Conservation (phyloP, 2,113 vertebrate species). For the Numida meleagris region DNA sequence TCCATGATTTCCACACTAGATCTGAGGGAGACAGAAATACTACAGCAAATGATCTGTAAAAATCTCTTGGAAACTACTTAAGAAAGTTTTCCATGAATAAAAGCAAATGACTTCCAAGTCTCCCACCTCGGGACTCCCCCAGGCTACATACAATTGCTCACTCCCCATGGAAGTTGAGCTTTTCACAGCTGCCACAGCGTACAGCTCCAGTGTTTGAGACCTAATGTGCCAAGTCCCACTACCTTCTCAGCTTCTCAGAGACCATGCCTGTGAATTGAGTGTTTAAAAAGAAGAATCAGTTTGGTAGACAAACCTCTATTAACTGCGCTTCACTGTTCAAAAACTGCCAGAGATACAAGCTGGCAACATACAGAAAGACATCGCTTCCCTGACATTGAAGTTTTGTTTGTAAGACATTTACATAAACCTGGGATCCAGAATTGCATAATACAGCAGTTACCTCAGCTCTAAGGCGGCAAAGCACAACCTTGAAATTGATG, state of each 20-base stretch:
- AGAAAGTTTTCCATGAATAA: background rate
- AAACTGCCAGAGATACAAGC: background rate
- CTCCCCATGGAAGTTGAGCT: background rate
- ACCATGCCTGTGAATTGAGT: background rate
- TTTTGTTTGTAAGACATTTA: background rate
- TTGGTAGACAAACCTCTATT: background rate
- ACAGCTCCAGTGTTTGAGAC: background rate
- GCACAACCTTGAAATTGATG: background rate
- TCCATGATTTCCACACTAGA: background rate
- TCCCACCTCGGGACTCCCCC: background rate
- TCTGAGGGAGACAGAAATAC: background rate
- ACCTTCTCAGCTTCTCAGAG: background rate
- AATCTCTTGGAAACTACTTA: background rate
- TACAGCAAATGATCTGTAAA: background rate
- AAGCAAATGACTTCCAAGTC: background rate
- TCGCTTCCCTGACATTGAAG: background rate
- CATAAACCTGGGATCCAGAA: background rate
- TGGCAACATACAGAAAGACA: background rate
- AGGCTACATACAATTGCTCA: background rate
- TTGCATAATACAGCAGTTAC: background rate
- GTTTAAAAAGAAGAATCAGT: background rate
- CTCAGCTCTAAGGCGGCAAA: background rate
- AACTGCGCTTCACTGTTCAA: background rate
- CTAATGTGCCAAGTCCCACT: background rate
- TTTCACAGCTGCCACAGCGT: background rate